Evolutionary conservation across 2,113 vertebrate genomes (phyloP), one percentile per base, ranked within the genome.

Genomic region (Carassius carassius): DNA sequence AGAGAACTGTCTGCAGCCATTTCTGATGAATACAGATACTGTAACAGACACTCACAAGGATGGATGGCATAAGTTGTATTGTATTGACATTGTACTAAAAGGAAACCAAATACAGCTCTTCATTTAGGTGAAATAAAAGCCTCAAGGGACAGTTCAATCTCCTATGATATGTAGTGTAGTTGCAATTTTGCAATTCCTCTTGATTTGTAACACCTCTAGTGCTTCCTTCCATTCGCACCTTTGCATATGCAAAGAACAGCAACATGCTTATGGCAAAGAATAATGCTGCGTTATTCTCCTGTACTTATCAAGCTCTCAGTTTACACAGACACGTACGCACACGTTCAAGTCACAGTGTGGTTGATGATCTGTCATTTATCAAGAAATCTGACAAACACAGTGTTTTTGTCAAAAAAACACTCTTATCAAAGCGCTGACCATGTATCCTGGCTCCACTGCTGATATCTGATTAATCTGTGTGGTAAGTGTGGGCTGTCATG

Each of bases 401-500:
- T 78, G 29, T 82, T 56, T 84, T 84, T 84, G 70, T 78, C 65
- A 54, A 72, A 29, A 77, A 76, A 74, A 32, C 78, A 41, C 63
- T 85, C 67, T 14, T 16, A 80, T 69, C 49, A 76, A 49, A 82
- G 63, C n/a, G 41, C 19, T 75, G 83, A 72, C 60, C 76, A 19
- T 67, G 47, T 72, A 44, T 67, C 76, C 67, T 41, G 29, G 23
- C 72, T 81, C 4, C 17, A 54, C 47, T 17, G 21, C n/a, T 29
- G 47, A 76, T 73, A 75, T 75, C 60, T 76, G 78, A 81, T 90
- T 87, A 89, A 91, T 91, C 88, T 74, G 23, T 29, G 78, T 62
- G 83, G 87, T 90, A 87, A 90, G 86, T 75, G 84, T 80, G 65
- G 56, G 86, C 79, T 88, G 84, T 91, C 92, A 89, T 87, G 37